phyloP scores from a whole-genome alignment of 64 coral and sea anemone species.

The Porites lutea region DNA sequence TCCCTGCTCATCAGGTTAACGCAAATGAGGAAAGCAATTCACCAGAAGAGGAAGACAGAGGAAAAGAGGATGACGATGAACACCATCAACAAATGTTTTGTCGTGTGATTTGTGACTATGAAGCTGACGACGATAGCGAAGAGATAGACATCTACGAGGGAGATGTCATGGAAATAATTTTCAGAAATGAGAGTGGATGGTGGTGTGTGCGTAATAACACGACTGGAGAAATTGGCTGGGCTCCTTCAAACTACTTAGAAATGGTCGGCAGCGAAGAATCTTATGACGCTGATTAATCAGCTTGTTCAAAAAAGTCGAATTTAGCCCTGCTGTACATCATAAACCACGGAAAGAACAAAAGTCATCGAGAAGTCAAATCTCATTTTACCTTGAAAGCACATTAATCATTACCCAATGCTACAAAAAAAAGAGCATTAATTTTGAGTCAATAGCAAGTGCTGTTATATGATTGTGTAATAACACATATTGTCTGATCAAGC shows the following conservation, averaged over 20 bases:
- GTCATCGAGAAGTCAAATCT: too few species aligned
- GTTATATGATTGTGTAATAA: too few species aligned
- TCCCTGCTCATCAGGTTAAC: background rate
- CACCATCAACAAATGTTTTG: background rate
- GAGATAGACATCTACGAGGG: slow-evolving; percentile 65
- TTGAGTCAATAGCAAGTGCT: too few species aligned
- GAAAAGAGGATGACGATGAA: background rate
- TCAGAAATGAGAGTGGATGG: slow-evolving; percentile 75
- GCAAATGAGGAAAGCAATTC: background rate
- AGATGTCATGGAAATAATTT: slow-evolving; percentile 65
- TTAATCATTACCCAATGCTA: too few species aligned
- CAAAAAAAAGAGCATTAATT: too few species aligned
- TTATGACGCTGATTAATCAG: background rate
- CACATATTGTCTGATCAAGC: too few species aligned
- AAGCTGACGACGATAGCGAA: slow-evolving; percentile 17
- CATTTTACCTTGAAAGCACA: too few species aligned
- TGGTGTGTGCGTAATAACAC: slow-evolving; percentile 55
- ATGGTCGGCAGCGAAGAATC: background rate
- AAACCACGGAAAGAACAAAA: too few species aligned
- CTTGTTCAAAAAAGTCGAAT: too few species aligned
- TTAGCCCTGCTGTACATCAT: too few species aligned
- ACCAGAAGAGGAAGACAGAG: background rate
- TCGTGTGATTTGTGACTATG: background rate
- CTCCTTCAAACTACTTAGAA: slow-evolving; percentile 77
- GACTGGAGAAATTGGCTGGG: slow-evolving; percentile 71